phyloP scores from a whole-genome alignment of 2,113 vertebrate species.

The Crocuta crocuta region DNA sequence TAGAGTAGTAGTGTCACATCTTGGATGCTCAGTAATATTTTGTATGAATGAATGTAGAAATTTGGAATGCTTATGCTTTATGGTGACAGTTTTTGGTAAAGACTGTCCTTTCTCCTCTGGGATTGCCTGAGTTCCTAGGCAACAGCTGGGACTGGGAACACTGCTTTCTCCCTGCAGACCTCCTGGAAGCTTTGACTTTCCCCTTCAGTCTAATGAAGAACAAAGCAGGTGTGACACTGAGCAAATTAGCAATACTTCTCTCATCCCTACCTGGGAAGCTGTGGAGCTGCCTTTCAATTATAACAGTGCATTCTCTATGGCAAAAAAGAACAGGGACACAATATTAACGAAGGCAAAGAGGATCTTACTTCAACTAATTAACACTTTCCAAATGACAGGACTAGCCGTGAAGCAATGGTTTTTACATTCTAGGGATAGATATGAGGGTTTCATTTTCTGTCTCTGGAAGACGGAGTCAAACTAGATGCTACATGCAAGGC shows the following conservation, averaged over 20 bases:
- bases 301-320: constrained; percentile 56
- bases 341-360: constrained; percentile 68
- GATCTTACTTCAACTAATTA: constrained; percentile 68
- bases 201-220: constrained; percentile 63
- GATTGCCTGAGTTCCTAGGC: constrained; percentile 31
- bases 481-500: constrained; percentile 46
- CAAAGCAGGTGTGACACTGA: constrained; percentile 52
- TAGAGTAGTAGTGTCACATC: not conserved
- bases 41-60: not conserved
- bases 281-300: constrained; percentile 71
- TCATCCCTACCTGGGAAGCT: constrained; percentile 49
- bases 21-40: not conserved
- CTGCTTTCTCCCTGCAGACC: not conserved
- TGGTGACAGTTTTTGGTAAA: not conserved
- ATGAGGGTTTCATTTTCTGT: constrained; percentile 75
- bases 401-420: constrained; percentile 8
- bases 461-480: constrained; percentile 66
- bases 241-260: constrained; percentile 70
- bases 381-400: constrained; percentile 66
- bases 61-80: not conserved
- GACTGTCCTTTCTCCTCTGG: not conserved
- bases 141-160: not conserved
- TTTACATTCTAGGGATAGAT: constrained; percentile 69
- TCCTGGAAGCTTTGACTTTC: constrained; percentile 25
- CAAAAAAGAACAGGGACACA: constrained; percentile 71